Conservation (phyloP, 2,113 vertebrate species). For the Scatophagus argus region DNA sequence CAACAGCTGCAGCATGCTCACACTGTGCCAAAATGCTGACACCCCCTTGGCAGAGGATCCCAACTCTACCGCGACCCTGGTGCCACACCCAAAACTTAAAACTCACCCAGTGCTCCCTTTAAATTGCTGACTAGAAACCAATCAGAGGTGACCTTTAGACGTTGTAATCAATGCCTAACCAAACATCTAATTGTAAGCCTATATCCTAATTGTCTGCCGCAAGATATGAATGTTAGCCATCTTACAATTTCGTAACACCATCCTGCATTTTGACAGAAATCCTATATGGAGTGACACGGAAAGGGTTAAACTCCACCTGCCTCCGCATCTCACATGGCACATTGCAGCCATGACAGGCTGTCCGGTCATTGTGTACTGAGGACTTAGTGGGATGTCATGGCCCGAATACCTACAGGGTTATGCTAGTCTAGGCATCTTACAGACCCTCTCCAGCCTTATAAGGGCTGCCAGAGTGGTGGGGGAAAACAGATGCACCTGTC, state of each 20-base stretch:
- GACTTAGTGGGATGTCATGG: constrained; percentile 78
- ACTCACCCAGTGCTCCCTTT: constrained; percentile 3
- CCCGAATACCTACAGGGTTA: constrained; percentile 75
- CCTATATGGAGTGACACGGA: constrained; percentile 29
- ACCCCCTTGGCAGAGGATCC: constrained; percentile 59
- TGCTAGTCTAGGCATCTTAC: constrained; percentile 76
- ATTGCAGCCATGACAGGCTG: constrained; percentile 75
- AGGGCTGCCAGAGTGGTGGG: constrained; percentile 67
- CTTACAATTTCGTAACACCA: neutral
- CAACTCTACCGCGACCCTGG: constrained; percentile 28
- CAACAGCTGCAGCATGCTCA: constrained; percentile 82
- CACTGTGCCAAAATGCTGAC: constrained; percentile 68
- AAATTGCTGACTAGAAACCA: constrained; percentile 32
- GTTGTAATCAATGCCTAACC: neutral
- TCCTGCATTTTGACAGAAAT: constrained; percentile 16
- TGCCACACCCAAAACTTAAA: constrained; percentile 61
- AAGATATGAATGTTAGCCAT: neutral
- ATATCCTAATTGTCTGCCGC: neutral
- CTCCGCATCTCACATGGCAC: constrained; percentile 72
- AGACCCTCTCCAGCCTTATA: constrained; percentile 76
- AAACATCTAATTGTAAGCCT: neutral
- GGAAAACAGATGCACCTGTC: constrained; percentile 83
- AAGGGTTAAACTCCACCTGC: constrained; percentile 81
- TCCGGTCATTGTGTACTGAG: constrained; percentile 76
- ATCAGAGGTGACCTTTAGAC: neutral